Evolutionary conservation across 1,140 invertebrate genomes (phyloP).

Genomic region (Bombus superbus): DNA sequence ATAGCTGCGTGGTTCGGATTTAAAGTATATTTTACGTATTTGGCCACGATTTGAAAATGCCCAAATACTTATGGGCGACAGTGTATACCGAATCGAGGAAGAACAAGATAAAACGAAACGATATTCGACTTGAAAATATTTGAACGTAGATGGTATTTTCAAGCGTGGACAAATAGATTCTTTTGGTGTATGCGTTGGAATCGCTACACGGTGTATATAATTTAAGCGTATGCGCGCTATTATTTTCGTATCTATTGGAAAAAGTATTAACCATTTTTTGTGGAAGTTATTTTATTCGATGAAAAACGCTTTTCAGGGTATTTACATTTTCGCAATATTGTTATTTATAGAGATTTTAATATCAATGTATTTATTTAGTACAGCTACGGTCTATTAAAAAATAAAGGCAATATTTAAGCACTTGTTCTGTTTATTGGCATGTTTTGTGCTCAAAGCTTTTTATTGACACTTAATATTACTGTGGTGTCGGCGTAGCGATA

Average conservation of each 20-base stretch:
- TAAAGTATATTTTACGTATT: no score
- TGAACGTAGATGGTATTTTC: neutral
- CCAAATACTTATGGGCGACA: no score
- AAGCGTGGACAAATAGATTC: neutral
- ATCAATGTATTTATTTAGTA: neutral
- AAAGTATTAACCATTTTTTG: accelerated
- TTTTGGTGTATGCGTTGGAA: neutral
- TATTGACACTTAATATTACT: no score
- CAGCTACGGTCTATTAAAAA: neutral
- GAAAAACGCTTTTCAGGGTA: neutral
- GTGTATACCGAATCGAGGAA: no score
- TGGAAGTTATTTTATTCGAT: neutral
- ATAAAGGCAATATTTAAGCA: neutral
- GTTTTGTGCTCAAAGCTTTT: no score
- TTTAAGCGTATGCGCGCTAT: neutral
- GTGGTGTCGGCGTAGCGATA: no score
- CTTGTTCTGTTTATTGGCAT: neutral
- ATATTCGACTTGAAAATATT: neutral
- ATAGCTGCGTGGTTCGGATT: no score
- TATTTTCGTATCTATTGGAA: neutral
- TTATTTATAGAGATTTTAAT: neutral
- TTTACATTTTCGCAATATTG: neutral
- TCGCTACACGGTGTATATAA: neutral
- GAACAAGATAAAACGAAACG: neutral
- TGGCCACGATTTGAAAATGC: no score